These are phyloP conservation scores for Adineta ricciae DNA, from an alignment of 2,888 invertebrate genomes.

Conservation along the genomic window DNA sequence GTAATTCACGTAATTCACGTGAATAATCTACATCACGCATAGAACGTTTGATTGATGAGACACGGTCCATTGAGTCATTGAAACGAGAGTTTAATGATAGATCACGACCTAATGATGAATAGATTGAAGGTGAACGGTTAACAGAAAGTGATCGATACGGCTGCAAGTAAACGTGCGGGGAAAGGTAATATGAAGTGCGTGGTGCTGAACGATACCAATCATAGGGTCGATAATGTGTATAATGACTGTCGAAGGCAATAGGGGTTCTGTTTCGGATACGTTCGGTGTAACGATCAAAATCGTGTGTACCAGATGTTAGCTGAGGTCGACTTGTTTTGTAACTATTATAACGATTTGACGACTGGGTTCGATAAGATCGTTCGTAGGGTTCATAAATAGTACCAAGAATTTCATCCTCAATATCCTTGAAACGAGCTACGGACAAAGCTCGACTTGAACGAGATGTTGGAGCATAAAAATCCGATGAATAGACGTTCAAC, in stretches of 20 bases:
- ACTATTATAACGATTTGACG: background rate
- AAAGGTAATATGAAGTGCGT: background rate
- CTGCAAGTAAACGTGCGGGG: background rate
- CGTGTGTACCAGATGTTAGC: background rate
- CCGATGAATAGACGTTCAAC: background rate
- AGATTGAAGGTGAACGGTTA: background rate
- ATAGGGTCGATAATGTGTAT: background rate
- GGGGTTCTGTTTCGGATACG: slow-evolving; percentile 5
- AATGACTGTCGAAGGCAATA: slow-evolving; percentile 16
- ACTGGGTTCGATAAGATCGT: background rate
- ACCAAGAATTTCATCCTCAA: background rate
- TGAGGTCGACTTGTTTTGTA: background rate
- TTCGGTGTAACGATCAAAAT: slow-evolving; percentile 19
- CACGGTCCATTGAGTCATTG: background rate
- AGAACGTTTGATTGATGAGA: background rate
- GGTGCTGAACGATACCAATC: slow-evolving; percentile 19
- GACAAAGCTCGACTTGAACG: background rate
- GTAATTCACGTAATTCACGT: background rate
- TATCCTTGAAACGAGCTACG: background rate
- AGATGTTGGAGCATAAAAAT: background rate
- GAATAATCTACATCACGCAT: slow-evolving; percentile 16
- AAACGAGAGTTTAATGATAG: background rate
- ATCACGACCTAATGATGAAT: background rate
- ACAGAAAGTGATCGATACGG: background rate
- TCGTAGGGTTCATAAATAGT: background rate